Evolutionary conservation across 2,888 invertebrate species (phyloP).

Genomic region (Sceliomorpha sp.): DNA sequence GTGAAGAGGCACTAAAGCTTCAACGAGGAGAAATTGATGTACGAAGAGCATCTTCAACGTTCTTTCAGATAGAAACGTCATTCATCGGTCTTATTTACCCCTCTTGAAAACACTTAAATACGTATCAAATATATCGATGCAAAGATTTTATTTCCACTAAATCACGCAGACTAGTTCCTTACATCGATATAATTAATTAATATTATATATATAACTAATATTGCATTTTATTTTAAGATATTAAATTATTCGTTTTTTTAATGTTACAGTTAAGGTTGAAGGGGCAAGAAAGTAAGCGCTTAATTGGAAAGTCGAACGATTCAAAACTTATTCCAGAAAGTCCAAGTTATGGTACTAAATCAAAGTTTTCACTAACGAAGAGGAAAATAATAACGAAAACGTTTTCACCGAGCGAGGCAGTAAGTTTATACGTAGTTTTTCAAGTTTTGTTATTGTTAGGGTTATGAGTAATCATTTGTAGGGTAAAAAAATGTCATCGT

Average conservation of each 20-base stretch:
- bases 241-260: conserved; percentile 3
- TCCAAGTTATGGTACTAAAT: conserved; percentile 77
- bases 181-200: too few species aligned
- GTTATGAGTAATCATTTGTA: conserved; percentile 12
- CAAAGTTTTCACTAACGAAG: conserved; percentile 81
- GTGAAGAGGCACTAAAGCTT: conserved; percentile 87
- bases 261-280: conserved; percentile 61
- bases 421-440: too few species aligned
- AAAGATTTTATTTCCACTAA: too few species aligned
- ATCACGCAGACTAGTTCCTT: too few species aligned
- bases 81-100: too few species aligned
- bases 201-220: too few species aligned
- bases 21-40: conserved; percentile 87
- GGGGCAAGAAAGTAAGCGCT: conserved; percentile 65
- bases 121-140: too few species aligned
- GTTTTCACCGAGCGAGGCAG: conserved; percentile 2
- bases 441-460: conserved; percentile 5
- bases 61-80: neutral
- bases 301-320: conserved; percentile 65
- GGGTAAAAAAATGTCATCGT: conserved; percentile 27
- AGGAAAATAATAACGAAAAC: conserved; percentile 75
- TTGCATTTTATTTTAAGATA: neutral
- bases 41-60: conserved; percentile 30
- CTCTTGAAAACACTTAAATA: conserved; percentile 8
- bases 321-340: conserved; percentile 65